Conservation (phyloP, 2,888 invertebrate genomes). For the Melikaiella ostensackeni region DNA sequence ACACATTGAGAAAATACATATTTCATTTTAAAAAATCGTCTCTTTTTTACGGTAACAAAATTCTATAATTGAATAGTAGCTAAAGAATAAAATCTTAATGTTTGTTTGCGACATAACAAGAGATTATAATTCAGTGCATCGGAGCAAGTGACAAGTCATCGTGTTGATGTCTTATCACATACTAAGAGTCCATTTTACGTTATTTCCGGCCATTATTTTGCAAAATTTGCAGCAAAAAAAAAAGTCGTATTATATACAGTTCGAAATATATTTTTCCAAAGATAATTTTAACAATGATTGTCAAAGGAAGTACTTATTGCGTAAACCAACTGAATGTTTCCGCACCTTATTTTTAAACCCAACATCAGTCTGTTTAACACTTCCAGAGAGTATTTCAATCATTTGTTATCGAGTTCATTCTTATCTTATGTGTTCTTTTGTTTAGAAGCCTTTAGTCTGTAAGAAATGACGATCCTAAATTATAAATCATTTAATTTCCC, state of each 20-base stretch:
- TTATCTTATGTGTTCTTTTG: conserved; percentile 3
- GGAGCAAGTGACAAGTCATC: conserved; percentile 8
- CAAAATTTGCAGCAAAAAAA: neutral
- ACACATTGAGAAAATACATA: too few species aligned
- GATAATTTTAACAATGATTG: neutral
- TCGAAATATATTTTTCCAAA: neutral
- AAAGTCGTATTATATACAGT: neutral
- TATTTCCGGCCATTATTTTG: neutral
- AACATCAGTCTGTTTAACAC: neutral
- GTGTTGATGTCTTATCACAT: conserved; percentile 21
- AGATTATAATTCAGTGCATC: neutral
- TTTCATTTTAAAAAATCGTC: too few species aligned
- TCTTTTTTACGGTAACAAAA: too few species aligned
- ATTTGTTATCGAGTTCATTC: conserved; percentile 28
- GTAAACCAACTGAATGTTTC: neutral
- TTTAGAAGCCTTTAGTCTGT: neutral
- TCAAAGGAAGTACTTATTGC: neutral
- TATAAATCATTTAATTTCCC: neutral
- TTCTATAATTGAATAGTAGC: neutral
- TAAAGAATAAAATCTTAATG: neutral
- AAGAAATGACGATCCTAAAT: neutral
- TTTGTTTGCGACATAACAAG: neutral
- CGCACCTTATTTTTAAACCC: neutral
- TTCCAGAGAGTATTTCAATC: conserved; percentile 10
- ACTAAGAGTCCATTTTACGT: neutral